Conservation (phyloP, 2,888 invertebrate species). For the Julus scandinavius region DNA sequence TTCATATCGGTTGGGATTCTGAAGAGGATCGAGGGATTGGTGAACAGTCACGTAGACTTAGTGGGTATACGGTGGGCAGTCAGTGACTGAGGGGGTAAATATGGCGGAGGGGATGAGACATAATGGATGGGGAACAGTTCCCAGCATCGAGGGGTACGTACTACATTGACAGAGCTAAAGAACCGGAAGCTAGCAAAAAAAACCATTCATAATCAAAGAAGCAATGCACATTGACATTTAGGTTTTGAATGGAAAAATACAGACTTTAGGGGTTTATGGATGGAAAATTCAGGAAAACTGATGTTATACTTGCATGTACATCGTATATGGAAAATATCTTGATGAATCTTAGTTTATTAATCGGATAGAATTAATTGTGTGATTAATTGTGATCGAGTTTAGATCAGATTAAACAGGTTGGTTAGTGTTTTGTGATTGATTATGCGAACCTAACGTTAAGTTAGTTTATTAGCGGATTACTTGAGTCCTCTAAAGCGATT, state of each 20-base stretch:
- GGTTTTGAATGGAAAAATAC: neutral
- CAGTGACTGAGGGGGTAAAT: neutral
- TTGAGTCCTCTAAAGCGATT: neutral
- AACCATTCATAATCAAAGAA: neutral
- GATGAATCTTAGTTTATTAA: too few relatives aligned
- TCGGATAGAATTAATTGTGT: too few relatives aligned
- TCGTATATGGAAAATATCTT: too few relatives aligned
- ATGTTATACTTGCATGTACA: too few relatives aligned
- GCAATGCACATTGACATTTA: neutral
- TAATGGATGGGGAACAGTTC: slow-evolving; percentile 7
- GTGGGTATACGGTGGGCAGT: neutral
- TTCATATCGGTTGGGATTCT: neutral
- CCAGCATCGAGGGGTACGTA: neutral
- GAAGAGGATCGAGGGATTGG: neutral
- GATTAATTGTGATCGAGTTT: too few relatives aligned
- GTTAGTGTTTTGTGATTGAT: too few relatives aligned
- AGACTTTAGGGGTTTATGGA: neutral
- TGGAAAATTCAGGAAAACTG: neutral
- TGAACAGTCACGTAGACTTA: neutral
- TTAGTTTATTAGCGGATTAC: neutral
- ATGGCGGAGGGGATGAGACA: slow-evolving; percentile 16
- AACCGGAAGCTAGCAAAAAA: neutral
- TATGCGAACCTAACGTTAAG: neutral
- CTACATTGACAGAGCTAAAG: neutral
- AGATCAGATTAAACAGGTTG: too few relatives aligned